These are phyloP conservation scores for Bubo bubo DNA, from an alignment of 2,113 vertebrate species.

Conservation along the genomic window DNA sequence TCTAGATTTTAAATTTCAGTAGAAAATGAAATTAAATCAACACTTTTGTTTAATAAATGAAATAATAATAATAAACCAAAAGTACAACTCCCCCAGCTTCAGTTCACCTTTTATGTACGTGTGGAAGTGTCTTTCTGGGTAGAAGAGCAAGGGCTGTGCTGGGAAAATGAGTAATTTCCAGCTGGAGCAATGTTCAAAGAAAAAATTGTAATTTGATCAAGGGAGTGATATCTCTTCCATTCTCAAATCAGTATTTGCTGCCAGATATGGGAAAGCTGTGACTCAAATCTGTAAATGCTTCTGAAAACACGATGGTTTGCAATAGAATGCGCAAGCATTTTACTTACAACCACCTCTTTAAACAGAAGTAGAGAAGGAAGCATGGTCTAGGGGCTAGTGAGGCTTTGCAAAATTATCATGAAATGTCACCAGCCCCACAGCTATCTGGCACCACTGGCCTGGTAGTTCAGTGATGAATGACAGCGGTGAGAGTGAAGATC, in stretches of 20 bases:
- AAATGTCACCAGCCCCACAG: not conserved
- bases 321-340: not conserved
- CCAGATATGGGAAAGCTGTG: constrained; percentile 50
- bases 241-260: constrained; percentile 6
- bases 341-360: not conserved
- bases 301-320: constrained; percentile 38
- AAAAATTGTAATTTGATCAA: constrained; percentile 12
- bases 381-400: not conserved
- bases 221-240: not conserved
- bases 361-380: not conserved
- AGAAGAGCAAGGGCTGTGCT: constrained; percentile 44
- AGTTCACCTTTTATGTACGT: not conserved
- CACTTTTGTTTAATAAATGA: not conserved
- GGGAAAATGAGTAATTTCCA: constrained; percentile 48
- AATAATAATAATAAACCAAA: not conserved
- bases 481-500: not conserved
- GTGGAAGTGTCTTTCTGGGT: constrained; percentile 22
- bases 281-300: constrained; percentile 50
- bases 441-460: not conserved
- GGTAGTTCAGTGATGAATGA: not conserved
- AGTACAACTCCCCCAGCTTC: not conserved
- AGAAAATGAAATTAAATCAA: not conserved
- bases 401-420: not conserved
- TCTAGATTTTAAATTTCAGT: not conserved
- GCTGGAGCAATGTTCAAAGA: not conserved